Percentiles rank a stretch among this genome's conserved stretches.
These are phyloP conservation scores for Epistrophella euchroma DNA, from an alignment of 2,888 invertebrate genomes.

Conservation along the genomic window DNA sequence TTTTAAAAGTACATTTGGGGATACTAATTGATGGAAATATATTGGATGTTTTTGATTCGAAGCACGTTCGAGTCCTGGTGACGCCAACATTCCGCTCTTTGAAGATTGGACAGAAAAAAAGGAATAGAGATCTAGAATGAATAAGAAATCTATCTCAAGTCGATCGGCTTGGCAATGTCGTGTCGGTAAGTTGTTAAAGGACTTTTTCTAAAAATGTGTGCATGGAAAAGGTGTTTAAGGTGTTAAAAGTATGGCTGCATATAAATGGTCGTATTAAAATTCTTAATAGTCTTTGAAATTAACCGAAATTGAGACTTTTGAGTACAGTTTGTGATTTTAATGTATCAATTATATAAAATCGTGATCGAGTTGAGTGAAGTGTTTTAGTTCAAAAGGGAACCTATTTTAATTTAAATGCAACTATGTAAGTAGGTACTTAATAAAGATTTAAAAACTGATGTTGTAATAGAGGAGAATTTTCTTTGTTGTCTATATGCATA, in stretches of 20 bases:
- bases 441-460: neutral
- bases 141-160: slow-evolving; percentile 19
- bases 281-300: slow-evolving; percentile 24
- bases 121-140: slow-evolving; percentile 30
- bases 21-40: slow-evolving; percentile 52
- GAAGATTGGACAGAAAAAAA: slow-evolving; percentile 9
- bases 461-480: neutral
- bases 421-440: neutral
- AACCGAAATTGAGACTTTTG: slow-evolving; percentile 29
- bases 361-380: neutral
- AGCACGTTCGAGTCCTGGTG: slow-evolving; percentile 68
- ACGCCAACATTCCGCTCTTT: slow-evolving; percentile 65
- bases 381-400: neutral
- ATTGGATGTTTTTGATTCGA: slow-evolving; percentile 26
- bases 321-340: slow-evolving; percentile 26
- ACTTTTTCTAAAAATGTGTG: slow-evolving; percentile 15
- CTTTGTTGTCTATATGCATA: neutral
- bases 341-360: slow-evolving; percentile 55
- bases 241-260: slow-evolving; percentile 71
- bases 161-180: neutral
- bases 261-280: slow-evolving; percentile 44
- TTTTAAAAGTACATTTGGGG: slow-evolving; percentile 50
- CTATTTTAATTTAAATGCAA: neutral
- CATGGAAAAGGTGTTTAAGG: slow-evolving; percentile 42
- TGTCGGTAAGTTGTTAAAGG: slow-evolving; percentile 49